A percentile compares a stretch with the other conserved stretches of the same genome.
Evolutionary conservation across 1,140 invertebrate genomes (phyloP).

Genomic region (Stegodyphus dumicola): DNA sequence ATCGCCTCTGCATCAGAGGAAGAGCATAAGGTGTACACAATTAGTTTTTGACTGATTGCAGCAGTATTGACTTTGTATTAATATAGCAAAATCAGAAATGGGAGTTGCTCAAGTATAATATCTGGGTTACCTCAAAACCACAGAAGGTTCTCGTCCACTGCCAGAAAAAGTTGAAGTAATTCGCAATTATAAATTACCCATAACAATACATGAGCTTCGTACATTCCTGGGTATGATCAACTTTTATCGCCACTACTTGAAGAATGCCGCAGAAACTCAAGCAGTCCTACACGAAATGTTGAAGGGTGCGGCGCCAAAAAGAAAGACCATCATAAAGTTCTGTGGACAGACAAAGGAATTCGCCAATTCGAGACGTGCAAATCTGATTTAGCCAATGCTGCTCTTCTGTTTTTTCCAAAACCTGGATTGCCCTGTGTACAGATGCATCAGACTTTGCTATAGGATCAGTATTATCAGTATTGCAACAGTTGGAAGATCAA

Average conservation of each 20-base stretch:
- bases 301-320: slow-evolving; percentile 30
- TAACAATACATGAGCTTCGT: slow-evolving; percentile 65
- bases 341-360: slow-evolving; percentile 62
- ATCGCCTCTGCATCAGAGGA: slow-evolving; percentile 67
- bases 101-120: slow-evolving; percentile 42
- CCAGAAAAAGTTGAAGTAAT: slow-evolving; percentile 36
- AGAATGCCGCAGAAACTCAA: slow-evolving; percentile 60
- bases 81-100: slow-evolving; percentile 57
- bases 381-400: slow-evolving; percentile 61
- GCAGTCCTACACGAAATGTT: slow-evolving; percentile 39
- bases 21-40: slow-evolving; percentile 66
- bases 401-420: slow-evolving; percentile 45
- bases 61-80: slow-evolving; percentile 65
- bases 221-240: slow-evolving; percentile 67
- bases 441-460: slow-evolving; percentile 60
- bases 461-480: slow-evolving; percentile 58
- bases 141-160: slow-evolving; percentile 10
- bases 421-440: slow-evolving; percentile 36
- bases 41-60: slow-evolving; percentile 66
- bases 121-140: slow-evolving; percentile 9
- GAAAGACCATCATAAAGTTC: slow-evolving; percentile 35
- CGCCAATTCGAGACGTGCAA: slow-evolving; percentile 68
- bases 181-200: slow-evolving; percentile 65
- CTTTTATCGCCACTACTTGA: slow-evolving; percentile 68
- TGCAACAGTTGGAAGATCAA: slow-evolving; percentile 51